Base-by-base conservation (phyloP, 2,797 vertebrate species). In the Bovichtus diacanthus region DNA sequence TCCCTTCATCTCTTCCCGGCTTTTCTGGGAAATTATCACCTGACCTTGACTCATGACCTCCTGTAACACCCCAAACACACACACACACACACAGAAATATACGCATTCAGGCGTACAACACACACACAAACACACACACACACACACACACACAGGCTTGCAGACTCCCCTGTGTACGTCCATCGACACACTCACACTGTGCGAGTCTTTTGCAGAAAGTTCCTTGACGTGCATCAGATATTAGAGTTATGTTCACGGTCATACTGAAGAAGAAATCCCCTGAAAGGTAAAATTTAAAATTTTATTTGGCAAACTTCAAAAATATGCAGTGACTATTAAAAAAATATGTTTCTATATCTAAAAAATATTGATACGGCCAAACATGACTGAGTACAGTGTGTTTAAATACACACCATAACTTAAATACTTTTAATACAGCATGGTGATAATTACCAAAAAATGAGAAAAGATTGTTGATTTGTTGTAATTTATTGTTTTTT, bases 41-140 rank as follows among this genome's bases (percentile, higher is more conserved):
- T 90, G 90, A 93, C 93, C 91, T 93, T 93, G 88, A 85, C 83
- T 90, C 36, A n/a, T 87, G 84, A 88, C 81, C 76, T 71, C 23
- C 21, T 21, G 36, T 61, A 71, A 51, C 66, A 70, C 49, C 31
- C 25, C 38, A 27, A 59, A 44, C 55, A 63, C 79, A 59, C 79
- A 54, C 54, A 70, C 38, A 68, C 69, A 71, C 29, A 65, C 36
- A 55, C 49, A 19, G 11, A 62, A 23, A 59, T 47, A 62, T 6
- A 49, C 51, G 63, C 43, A 71, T 6, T 11, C 38, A 34, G 2
- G 0, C 21, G 41, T 3, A 63, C 60, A 21, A 63, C 56, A 67
- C 70, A n/a, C n/a, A n/a, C n/a, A n/a, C n/a, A n/a, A n/a, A 60
- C 56, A 73, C 54, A 46, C 9, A 3, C 39, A 31, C 38, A 19